A percentile compares a stretch with the other conserved stretches of the same genome.
phyloP scores from a whole-genome alignment of 2,113 vertebrate species.

The Phasianus colchicus region DNA sequence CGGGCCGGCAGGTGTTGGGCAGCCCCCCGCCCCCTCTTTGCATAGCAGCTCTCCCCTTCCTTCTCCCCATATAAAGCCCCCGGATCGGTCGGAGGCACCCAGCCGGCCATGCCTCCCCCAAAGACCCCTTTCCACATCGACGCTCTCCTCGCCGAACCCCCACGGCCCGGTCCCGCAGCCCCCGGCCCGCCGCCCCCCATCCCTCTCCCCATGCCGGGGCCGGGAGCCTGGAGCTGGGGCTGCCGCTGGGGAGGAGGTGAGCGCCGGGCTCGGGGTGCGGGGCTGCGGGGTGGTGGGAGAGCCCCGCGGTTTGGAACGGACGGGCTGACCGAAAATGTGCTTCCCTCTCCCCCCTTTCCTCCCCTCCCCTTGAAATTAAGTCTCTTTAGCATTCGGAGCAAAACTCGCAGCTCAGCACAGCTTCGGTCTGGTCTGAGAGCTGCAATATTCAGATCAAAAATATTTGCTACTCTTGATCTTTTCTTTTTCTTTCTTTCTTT shows the following conservation, averaged over 20 bases:
- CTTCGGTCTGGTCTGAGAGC: background rate
- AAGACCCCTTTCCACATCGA: background rate
- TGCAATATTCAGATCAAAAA: background rate
- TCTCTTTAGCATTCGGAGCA: background rate
- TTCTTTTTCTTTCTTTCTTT: background rate
- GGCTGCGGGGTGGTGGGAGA: no score
- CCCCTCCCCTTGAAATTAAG: background rate
- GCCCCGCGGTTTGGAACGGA: background rate
- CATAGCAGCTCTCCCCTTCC: background rate
- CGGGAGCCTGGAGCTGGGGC: background rate
- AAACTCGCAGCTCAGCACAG: background rate
- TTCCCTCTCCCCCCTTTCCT: background rate
- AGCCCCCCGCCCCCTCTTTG: background rate
- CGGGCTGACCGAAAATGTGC: background rate
- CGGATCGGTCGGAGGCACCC: background rate
- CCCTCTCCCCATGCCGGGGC: no score
- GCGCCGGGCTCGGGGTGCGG: background rate
- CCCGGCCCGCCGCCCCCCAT: background rate
- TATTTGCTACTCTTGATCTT: background rate
- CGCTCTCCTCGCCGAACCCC: background rate
- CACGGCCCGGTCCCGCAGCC: background rate
- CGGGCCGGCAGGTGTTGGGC: background rate
- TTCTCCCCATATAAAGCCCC: background rate
- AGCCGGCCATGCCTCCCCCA: background rate
- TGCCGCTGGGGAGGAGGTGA: background rate